phyloP scores from a whole-genome alignment of 2,113 vertebrate species.

The Vombatus ursinus region DNA sequence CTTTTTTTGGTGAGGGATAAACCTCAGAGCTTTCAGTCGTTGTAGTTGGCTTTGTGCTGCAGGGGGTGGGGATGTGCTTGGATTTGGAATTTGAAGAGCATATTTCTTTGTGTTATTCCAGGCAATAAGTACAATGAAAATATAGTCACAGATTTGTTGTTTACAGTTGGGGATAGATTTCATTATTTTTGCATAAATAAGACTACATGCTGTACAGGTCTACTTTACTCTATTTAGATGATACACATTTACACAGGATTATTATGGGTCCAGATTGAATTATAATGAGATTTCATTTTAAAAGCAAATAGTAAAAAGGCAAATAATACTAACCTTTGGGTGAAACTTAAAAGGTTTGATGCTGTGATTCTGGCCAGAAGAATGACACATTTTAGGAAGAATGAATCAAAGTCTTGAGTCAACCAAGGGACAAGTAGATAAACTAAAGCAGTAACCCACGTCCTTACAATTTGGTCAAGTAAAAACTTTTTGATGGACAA shows the following conservation, averaged over 20 bases:
- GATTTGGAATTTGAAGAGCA: constrained; percentile 53
- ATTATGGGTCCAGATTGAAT: constrained; percentile 49
- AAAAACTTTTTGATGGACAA: not conserved
- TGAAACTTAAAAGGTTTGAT: not conserved
- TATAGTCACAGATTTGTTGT: constrained; percentile 69
- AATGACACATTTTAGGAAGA: constrained; percentile 15
- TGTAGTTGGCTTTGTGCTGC: constrained; percentile 39
- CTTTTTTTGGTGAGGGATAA: constrained; percentile 11
- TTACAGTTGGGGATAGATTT: constrained; percentile 49
- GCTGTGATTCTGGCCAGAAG: constrained; percentile 8
- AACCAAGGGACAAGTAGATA: not conserved
- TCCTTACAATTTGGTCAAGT: constrained; percentile 10
- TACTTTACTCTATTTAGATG: not conserved
- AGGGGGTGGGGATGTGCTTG: constrained; percentile 44
- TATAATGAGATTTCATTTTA: constrained; percentile 33
- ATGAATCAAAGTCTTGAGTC: not conserved
- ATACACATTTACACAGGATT: constrained; percentile 1
- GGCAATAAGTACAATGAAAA: constrained; percentile 76
- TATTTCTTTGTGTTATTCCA: constrained; percentile 67
- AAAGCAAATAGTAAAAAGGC: constrained; percentile 48
- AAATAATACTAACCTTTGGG: constrained; percentile 20
- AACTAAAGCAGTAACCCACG: not conserved
- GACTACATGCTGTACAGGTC: not conserved
- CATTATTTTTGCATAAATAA: constrained; percentile 21
- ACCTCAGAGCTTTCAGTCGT: not conserved